Evolutionary conservation across 2,888 invertebrate species (phyloP).

Genomic region (Xylota sylvarum): DNA sequence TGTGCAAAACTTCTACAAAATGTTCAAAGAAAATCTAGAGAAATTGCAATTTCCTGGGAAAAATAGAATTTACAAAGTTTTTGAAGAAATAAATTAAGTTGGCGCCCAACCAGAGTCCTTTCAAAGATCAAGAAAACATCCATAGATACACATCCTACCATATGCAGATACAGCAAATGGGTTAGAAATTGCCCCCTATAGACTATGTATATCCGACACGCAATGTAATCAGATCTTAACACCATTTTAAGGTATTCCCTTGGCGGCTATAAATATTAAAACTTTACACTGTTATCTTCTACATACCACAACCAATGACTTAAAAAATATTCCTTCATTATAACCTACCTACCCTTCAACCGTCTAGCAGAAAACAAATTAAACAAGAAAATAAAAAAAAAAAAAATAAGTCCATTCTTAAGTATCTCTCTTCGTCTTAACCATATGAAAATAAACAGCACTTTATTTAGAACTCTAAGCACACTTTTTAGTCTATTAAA

Average conservation of each 20-base stretch:
- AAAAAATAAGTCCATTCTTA: conserved; percentile 17
- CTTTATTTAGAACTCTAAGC: conserved; percentile 58
- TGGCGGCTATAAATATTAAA: background rate
- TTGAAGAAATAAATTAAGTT: no score
- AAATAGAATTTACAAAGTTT: no score
- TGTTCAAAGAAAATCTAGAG: conserved; percentile 95
- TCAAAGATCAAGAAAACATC: no score
- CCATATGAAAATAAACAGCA: conserved; percentile 38
- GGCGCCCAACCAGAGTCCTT: no score
- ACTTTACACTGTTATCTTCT: background rate
- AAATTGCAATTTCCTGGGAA: no score
- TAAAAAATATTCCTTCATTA: background rate
- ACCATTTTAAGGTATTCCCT: background rate
- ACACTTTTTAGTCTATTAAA: conserved; percentile 61
- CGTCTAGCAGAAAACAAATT: conserved; percentile 1
- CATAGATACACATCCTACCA: no score
- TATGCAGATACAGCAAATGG: no score
- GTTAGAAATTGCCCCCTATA: no score
- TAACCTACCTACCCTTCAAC: background rate
- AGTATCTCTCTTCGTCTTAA: conserved; percentile 16
- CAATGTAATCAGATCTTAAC: background rate
- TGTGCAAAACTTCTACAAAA: conserved; percentile 98
- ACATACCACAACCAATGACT: background rate
- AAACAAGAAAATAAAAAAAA: background rate
- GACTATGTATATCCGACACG: no score